These are phyloP conservation scores for Brachionus sp. DNA, from an alignment of 1,140 invertebrate species.

Conservation along the genomic window DNA sequence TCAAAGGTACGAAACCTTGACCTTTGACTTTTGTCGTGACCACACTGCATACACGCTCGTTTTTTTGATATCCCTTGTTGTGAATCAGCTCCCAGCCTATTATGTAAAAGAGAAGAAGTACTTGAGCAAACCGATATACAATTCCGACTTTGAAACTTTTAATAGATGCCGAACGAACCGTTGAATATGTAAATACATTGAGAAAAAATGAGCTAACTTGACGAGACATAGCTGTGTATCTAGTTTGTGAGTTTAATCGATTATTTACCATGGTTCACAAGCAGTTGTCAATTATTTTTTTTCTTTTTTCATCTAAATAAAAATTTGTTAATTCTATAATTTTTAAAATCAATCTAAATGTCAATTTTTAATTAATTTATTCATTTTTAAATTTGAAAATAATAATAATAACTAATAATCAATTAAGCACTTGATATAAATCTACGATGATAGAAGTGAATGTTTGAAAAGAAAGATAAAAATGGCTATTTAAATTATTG, in stretches of 20 bases:
- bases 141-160: constrained; percentile 59
- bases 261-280: not conserved
- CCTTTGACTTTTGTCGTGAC: constrained; percentile 64
- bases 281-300: not conserved
- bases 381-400: no score
- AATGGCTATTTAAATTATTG: no score
- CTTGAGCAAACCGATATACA: constrained; percentile 61
- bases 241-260: not conserved
- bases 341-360: no score
- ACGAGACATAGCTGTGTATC: not conserved
- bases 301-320: not conserved
- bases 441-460: no score
- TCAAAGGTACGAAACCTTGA: constrained; percentile 25
- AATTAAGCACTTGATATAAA: no score
- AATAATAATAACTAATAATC: no score
- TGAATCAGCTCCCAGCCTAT: constrained; percentile 62
- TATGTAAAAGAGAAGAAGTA: constrained; percentile 61
- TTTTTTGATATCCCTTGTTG: constrained; percentile 63
- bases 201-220: not conserved
- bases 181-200: constrained; percentile 27
- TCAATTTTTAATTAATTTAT: no score
- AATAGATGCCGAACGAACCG: constrained; percentile 31
- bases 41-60: constrained; percentile 59
- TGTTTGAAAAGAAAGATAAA: no score
- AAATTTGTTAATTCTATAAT: not conserved